These are phyloP conservation scores for Cygnus buccinator DNA, from an alignment of 2,113 vertebrate genomes.

Conservation along the genomic window DNA sequence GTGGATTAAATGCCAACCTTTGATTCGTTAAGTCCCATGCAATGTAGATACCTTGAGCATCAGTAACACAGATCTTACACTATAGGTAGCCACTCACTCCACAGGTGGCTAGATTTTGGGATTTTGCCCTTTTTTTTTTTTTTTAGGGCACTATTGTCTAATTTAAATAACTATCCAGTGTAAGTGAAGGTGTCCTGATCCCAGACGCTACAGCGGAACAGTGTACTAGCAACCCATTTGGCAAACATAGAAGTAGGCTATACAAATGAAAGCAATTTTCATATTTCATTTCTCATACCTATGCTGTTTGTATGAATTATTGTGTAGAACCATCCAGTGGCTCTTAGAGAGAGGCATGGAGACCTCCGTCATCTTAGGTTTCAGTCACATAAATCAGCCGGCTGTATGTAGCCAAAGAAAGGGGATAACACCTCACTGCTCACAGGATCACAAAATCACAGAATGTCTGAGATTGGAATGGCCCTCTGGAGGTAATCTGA, in stretches of 20 bases:
- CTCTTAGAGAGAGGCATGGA: neutral
- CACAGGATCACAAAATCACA: no score
- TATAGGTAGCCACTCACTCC: neutral
- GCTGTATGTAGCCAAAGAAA: neutral
- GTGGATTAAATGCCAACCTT: neutral
- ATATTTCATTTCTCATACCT: neutral
- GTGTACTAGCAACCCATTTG: neutral
- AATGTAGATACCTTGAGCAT: neutral
- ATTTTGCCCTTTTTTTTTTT: neutral
- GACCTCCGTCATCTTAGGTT: neutral
- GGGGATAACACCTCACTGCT: neutral
- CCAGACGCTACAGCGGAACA: neutral
- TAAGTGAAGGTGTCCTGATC: neutral
- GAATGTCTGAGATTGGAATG: no score
- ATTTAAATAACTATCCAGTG: neutral
- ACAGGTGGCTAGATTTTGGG: neutral
- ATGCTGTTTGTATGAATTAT: neutral
- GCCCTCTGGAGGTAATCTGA: no score
- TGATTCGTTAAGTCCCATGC: neutral
- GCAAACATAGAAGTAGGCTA: neutral
- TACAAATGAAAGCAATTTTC: neutral
- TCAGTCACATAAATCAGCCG: neutral
- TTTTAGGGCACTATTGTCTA: neutral
- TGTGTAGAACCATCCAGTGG: neutral
- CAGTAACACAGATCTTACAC: neutral